Base-by-base conservation (phyloP, 2,888 invertebrate species). In the Lasioglossum figueresi region DNA sequence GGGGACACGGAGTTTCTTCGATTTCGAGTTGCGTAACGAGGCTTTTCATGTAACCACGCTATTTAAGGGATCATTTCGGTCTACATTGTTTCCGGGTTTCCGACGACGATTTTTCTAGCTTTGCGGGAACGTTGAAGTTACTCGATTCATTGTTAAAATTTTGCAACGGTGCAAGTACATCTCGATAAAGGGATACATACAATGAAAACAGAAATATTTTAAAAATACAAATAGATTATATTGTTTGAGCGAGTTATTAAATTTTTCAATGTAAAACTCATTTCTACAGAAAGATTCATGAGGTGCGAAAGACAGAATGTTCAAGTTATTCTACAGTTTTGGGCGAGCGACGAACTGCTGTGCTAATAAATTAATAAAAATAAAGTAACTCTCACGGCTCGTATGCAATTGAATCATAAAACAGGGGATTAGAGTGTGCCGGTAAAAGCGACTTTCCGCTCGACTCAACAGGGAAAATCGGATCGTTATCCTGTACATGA, bases 401-500 rank as follows among this genome's bases (percentile, higher is more conserved):
- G 27, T 63, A n/a, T n/a, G n/a, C n/a, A 63, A 31, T 63, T 63
- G 5, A 63, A 63, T 31, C 63, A 31, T 31, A 16, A 63, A 63
- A 4, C 63, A 1, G 23, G 52, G 52, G 52, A 52, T 52, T 52
- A 52, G 52, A 23, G 63, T 31, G 63, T 16, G 63, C 43, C n/a
- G 40, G 70, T n/a, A 40, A 71, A 71, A 43, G 40, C 43, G 70
- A 27, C 40, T 75, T 75, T 56, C n/a, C 37, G 74, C n/a, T 56
- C 23, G 40, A 19, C 48, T 70, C 37, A 68, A 52, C 48, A 48
- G 75, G 10, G 71, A 43, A 48, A 72, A 68, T 76, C 37, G 34
- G 31, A 45, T 31, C 52, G 63, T 84, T 84, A 83, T 83, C 79
- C 4, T 31, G 34, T 52, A 1, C 6, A 19, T n/a, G 43, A 78